These are phyloP conservation scores for Caenorhabditis drosophilae DNA, from an alignment of 2,888 invertebrate species.

Conservation along the genomic window DNA sequence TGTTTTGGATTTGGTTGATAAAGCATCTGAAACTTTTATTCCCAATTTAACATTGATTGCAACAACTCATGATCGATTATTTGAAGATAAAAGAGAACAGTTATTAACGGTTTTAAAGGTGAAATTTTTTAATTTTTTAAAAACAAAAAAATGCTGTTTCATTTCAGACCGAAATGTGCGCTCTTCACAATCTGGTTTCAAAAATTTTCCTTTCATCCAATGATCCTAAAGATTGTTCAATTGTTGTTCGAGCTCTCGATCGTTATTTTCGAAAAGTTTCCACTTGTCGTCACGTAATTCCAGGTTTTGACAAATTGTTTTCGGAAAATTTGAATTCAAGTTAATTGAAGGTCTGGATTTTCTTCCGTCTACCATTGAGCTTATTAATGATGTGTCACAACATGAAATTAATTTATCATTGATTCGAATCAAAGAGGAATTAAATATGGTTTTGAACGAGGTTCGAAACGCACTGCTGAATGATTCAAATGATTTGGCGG, in stretches of 20 bases:
- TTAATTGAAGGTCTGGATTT: slow-evolving; percentile 51
- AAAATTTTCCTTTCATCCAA: slow-evolving; percentile 41
- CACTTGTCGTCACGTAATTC: slow-evolving; percentile 42
- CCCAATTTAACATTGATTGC: slow-evolving; percentile 63
- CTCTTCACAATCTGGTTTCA: slow-evolving; percentile 37
- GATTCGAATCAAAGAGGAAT: slow-evolving; percentile 40
- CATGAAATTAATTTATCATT: slow-evolving; percentile 61
- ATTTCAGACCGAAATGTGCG: slow-evolving; percentile 33
- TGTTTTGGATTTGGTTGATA: slow-evolving; percentile 67
- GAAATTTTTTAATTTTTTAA: too few relatives aligned
- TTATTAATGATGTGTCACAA: slow-evolving; percentile 53
- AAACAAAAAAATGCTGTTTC: too few relatives aligned
- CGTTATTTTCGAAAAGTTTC: slow-evolving; percentile 65
- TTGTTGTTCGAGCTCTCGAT: slow-evolving; percentile 67
- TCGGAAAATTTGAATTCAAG: neutral
- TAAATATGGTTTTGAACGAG: slow-evolving; percentile 42
- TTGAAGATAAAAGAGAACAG: slow-evolving; percentile 26
- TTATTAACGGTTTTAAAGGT: slow-evolving; percentile 24
- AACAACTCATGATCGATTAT: slow-evolving; percentile 52
- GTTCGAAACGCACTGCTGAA: slow-evolving; percentile 28
- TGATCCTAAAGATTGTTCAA: slow-evolving; percentile 60
- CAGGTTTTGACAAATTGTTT: slow-evolving; percentile 11
- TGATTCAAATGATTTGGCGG: slow-evolving; percentile 21
- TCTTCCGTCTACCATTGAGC: slow-evolving; percentile 42
- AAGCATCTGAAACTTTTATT: slow-evolving; percentile 63